Evolutionary conservation across 2,797 vertebrate species (phyloP), one percentile per base, ranked within the genome.

Genomic region (Crenichthys baileyi): DNA sequence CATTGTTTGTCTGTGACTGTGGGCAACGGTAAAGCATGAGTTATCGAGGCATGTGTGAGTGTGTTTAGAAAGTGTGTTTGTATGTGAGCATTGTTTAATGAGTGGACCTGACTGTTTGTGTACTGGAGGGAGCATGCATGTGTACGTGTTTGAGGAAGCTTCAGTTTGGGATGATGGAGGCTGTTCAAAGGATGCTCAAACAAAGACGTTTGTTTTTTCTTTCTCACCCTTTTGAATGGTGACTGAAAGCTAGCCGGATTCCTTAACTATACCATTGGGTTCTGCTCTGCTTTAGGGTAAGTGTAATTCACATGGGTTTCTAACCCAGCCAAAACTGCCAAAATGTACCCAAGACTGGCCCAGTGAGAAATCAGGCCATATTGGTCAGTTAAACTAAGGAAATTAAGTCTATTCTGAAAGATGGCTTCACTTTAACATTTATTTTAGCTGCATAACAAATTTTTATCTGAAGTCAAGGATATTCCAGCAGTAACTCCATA

Each of bases 1-100:
- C 95, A 96, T 96, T 96, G 96, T 96, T 96, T 95, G 93, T 91
- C 88, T 93, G 95, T 95, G 95, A 91, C 95, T 94, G 95, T 95
- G 94, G 94, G 95, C 93, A 95, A 96, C 95, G 90, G 93, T 92
- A 94, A 95, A 95, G 94, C 95, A 95, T 91, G 94, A 95, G 95
- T 94, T 95, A 94, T 94, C 94, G 88, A 90, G 89, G 86, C 93
- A 92, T 94, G 90, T 90, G 90, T 86, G 89, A 91, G 85, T 91
- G 91, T 94, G 93, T 95, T 93, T 92, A 90, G 87, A 89, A 92
- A 91, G 88, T 85, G 91, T 94, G 91, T 94, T 95, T 95, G 90
- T 83, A 88, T 90, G 92, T 84, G 79, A 84, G 83, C 86, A 87
- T 90, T 90, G 90, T 87, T 90, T 89, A 93, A 91, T 90, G 91